phyloP scores from a whole-genome alignment of 2,113 vertebrate species.

The Desmodus rotundus region DNA sequence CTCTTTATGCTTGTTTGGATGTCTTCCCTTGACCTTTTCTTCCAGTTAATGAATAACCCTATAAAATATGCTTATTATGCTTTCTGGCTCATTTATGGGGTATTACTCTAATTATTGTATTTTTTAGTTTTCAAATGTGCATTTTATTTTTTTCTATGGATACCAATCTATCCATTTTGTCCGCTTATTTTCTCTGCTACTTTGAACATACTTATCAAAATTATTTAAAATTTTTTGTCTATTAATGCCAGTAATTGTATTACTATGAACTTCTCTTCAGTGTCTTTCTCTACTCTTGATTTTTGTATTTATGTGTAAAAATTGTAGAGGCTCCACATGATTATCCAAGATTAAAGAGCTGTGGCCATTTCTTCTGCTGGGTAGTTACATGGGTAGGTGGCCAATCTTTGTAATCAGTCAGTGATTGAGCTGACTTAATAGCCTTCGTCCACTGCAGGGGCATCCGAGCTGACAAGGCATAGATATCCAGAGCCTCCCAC shows the following conservation, averaged over 20 bases:
- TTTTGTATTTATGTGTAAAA: not conserved
- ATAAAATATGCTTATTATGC: not conserved
- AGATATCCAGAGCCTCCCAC: not conserved
- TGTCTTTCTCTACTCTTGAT: not conserved
- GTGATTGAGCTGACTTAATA: not conserved
- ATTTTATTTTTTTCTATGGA: not conserved
- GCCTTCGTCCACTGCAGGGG: not conserved
- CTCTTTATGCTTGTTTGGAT: not conserved
- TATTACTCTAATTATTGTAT: not conserved
- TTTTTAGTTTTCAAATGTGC: not conserved
- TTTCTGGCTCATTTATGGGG: not conserved
- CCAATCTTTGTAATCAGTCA: not conserved
- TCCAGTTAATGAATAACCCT: not conserved
- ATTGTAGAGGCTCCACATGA: not conserved
- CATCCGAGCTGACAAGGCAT: not conserved
- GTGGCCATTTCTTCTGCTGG: not conserved
- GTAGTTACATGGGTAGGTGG: not conserved
- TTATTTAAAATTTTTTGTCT: not conserved
- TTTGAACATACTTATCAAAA: not conserved
- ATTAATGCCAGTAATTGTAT: not conserved
- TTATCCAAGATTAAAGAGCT: not conserved
- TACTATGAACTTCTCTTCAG: not conserved
- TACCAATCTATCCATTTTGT: not conserved
- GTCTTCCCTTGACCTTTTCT: not conserved
- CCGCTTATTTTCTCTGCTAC: not conserved